Evolutionary conservation across 2,797 vertebrate genomes (phyloP).

Genomic region (Coluber constrictor): DNA sequence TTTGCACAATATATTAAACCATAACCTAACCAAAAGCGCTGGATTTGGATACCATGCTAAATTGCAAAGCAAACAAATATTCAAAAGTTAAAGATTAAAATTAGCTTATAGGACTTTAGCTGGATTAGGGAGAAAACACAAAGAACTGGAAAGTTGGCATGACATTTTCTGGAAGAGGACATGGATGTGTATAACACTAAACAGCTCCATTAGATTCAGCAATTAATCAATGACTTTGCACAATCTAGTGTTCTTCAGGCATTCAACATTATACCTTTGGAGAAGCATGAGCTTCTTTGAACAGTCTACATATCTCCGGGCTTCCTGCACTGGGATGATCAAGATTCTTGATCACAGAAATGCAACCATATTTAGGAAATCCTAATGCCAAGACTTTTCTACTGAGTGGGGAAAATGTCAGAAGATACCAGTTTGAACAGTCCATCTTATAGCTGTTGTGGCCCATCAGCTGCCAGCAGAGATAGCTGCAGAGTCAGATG

Average conservation of each 20-base stretch:
- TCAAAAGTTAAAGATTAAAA: background rate
- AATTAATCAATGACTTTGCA: background rate
- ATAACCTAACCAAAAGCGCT: background rate
- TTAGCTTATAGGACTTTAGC: background rate
- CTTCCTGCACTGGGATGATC: background rate
- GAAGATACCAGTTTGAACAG: no score
- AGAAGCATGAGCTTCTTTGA: background rate
- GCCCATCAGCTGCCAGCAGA: no score
- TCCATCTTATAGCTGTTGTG: background rate
- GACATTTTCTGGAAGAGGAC: background rate
- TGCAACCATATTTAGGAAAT: background rate
- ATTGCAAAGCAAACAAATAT: background rate
- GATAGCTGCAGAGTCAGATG: no score
- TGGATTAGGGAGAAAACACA: background rate
- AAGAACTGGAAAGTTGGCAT: background rate
- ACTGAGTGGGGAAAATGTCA: background rate
- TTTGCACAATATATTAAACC: background rate
- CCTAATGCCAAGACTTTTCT: background rate
- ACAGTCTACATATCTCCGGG: background rate
- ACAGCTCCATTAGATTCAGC: background rate
- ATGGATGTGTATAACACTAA: background rate
- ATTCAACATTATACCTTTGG: background rate
- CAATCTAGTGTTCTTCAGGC: background rate
- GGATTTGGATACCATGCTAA: background rate
- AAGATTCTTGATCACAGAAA: background rate